phyloP scores from a whole-genome alignment of 2,797 vertebrate species.

The Hapalemur alaotrensis region DNA sequence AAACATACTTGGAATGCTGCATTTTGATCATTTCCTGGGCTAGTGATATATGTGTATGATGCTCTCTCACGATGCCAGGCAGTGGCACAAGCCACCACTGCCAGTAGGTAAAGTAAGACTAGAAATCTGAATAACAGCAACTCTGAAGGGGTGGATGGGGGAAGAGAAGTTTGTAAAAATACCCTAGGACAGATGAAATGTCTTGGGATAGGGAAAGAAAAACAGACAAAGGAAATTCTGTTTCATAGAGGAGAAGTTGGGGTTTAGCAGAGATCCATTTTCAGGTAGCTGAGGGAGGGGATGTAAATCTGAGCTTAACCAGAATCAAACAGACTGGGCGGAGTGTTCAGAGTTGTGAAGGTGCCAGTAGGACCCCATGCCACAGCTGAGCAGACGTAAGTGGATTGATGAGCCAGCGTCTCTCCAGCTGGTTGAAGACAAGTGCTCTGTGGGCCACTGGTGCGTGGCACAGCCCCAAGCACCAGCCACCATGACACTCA shows the following conservation, averaged over 20 bases:
- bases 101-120: background rate
- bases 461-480: background rate
- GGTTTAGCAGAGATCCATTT: background rate
- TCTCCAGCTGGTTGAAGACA: background rate
- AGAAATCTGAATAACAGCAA: background rate
- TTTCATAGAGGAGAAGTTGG: background rate
- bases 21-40: background rate
- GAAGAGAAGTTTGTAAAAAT: background rate
- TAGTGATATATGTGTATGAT: background rate
- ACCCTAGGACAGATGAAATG: background rate
- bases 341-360: background rate
- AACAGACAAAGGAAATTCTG: background rate
- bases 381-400: background rate
- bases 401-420: background rate
- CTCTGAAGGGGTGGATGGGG: background rate
- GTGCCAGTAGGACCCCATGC: rapidly evolving
- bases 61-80: background rate
- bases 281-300: background rate
- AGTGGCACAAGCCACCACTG: background rate
- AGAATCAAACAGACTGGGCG: background rate
- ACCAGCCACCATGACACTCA: background rate
- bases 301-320: background rate
- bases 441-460: background rate
- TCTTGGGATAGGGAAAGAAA: background rate
- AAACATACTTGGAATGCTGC: background rate